Conservation (phyloP, 2,113 vertebrate species). For the Indicator indicator region DNA sequence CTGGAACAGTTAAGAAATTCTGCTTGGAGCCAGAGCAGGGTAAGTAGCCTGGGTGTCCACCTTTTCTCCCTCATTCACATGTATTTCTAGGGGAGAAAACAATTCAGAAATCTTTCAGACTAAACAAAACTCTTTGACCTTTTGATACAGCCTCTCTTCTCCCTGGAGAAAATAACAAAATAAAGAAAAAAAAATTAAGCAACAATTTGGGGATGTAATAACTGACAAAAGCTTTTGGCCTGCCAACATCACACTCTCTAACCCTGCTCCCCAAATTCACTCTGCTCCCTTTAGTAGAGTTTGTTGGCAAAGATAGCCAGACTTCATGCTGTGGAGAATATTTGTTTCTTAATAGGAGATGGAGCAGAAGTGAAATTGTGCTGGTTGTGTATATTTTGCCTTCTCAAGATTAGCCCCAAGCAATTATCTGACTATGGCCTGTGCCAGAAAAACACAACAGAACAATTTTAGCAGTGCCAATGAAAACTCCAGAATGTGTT, state of each 20-base stretch:
- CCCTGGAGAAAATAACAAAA: not conserved
- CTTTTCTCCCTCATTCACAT: not conserved
- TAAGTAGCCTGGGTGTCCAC: not conserved
- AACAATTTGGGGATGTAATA: not conserved
- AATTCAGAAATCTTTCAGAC: slow-evolving; percentile 4
- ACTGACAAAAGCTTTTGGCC: slow-evolving; percentile 14
- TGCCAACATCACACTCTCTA: not conserved
- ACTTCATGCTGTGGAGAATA: slow-evolving; percentile 46
- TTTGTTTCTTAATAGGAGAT: slow-evolving; percentile 58
- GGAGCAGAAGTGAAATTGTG: slow-evolving; percentile 50
- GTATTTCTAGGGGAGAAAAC: not conserved
- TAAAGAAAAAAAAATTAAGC: not conserved
- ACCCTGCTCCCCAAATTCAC: not conserved
- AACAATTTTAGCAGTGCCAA: slow-evolving; percentile 69
- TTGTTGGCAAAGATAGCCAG: slow-evolving; percentile 18
- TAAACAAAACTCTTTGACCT: slow-evolving; percentile 38
- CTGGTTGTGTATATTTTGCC: slow-evolving; percentile 63
- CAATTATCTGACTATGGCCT: slow-evolving; percentile 62
- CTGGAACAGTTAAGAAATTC: not conserved
- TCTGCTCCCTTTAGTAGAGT: slow-evolving; percentile 6
- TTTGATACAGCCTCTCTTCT: not conserved
- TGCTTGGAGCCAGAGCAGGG: not conserved
- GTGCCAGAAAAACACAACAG: slow-evolving; percentile 68
- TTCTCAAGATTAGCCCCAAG: slow-evolving; percentile 63
- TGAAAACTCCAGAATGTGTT: slow-evolving; percentile 67